phyloP scores from a whole-genome alignment of 2,113 vertebrate genomes.

The Ellobius talpinus region DNA sequence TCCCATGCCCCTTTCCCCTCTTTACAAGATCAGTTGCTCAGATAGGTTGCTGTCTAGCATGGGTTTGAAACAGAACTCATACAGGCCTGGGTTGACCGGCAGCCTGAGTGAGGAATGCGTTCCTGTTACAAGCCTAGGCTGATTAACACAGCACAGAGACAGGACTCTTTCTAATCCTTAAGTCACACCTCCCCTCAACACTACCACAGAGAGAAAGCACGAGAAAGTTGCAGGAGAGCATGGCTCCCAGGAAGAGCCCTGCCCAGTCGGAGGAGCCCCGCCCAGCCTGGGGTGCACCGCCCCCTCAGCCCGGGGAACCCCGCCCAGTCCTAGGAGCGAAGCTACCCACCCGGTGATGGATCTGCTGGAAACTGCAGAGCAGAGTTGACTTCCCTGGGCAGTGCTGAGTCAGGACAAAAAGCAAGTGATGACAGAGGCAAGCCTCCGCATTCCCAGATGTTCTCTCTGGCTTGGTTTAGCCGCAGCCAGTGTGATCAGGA shows the following conservation, averaged over 20 bases:
- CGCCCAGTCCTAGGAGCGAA: too few relatives aligned
- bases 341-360: background rate
- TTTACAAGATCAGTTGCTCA: background rate
- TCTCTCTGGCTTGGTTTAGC: background rate
- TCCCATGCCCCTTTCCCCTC: background rate
- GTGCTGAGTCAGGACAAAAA: background rate
- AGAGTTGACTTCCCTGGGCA: background rate
- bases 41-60: background rate
- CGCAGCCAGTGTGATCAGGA: background rate
- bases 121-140: background rate
- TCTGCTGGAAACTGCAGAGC: background rate
- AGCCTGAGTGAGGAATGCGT: background rate
- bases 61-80: background rate
- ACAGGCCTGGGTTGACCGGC: background rate
- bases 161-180: background rate
- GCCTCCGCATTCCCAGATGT: background rate
- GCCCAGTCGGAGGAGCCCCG: too few relatives aligned
- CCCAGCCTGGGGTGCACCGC: too few relatives aligned
- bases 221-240: background rate
- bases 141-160: background rate
- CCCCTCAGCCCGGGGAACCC: background rate
- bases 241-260: too few relatives aligned
- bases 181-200: fast-evolving
- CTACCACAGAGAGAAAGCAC: background rate
- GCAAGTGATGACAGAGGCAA: background rate